phyloP scores from a whole-genome alignment of 2,797 vertebrate genomes.

The Cetoscarus ocellatus region DNA sequence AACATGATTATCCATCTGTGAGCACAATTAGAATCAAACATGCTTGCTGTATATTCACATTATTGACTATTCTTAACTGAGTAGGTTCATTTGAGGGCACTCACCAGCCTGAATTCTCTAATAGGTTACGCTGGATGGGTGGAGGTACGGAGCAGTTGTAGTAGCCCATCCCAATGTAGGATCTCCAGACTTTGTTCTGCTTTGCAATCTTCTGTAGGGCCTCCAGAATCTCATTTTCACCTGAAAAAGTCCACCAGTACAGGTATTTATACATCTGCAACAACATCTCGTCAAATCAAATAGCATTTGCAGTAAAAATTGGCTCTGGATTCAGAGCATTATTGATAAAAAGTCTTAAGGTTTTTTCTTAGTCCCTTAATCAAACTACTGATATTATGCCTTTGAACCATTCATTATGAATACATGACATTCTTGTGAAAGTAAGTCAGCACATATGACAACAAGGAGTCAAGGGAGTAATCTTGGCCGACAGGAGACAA shows the following conservation, averaged over 20 bases:
- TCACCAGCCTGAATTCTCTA: constrained; percentile 98
- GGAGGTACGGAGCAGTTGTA: constrained; percentile 96
- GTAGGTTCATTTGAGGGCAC: constrained; percentile 33
- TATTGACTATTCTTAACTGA: background rate
- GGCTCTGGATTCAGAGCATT: too few relatives aligned
- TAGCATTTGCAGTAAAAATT: too few relatives aligned
- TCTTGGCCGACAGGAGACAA: too few relatives aligned
- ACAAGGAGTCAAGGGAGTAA: too few relatives aligned
- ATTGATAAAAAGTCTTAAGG: too few relatives aligned
- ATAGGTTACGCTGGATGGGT: constrained; percentile 91
- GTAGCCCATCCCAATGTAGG: constrained; percentile 99
- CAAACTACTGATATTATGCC: too few relatives aligned
- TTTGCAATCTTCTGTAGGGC: constrained; percentile 90
- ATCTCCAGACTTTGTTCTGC: constrained; percentile 95
- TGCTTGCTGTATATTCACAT: background rate
- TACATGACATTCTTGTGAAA: too few relatives aligned
- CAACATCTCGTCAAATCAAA: too few relatives aligned
- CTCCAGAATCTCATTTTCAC: constrained; percentile 96
- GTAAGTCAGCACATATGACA: too few relatives aligned
- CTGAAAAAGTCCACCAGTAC: constrained; percentile 71
- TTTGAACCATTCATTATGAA: too few relatives aligned
- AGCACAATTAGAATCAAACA: background rate
- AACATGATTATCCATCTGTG: constrained; percentile 11
- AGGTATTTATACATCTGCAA: too few relatives aligned
- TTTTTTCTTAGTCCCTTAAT: too few relatives aligned